Percentiles rank a stretch among this genome's conserved stretches.
Evolutionary conservation across 1,140 invertebrate species (phyloP).

Genomic region (Rhizoglyphus robini): DNA sequence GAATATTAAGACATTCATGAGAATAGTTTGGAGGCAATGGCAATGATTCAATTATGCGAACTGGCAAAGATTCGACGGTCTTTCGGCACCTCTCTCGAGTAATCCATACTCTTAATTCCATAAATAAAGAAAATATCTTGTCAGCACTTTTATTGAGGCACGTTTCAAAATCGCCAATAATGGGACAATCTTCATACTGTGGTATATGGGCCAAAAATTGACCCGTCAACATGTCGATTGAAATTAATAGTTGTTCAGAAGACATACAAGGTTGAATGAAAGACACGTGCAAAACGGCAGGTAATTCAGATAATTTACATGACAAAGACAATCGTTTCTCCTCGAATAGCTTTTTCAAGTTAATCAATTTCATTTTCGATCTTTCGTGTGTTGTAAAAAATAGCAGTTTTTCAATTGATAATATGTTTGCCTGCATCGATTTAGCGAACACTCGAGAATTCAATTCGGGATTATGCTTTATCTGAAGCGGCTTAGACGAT

Average conservation of each 20-base stretch:
- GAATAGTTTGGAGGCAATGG: conserved; percentile 43
- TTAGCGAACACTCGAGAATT: conserved; percentile 45
- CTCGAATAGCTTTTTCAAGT: conserved; percentile 62
- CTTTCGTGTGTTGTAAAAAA: conserved; percentile 93
- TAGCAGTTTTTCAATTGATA: conserved; percentile 86
- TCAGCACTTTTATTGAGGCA: conserved; percentile 61
- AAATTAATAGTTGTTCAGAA: conserved; percentile 76
- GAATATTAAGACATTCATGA: conserved; percentile 60
- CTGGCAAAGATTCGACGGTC: conserved; percentile 80
- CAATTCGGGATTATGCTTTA: conserved; percentile 73
- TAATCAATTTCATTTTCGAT: conserved; percentile 59
- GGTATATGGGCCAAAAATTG: conserved; percentile 74
- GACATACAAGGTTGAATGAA: conserved; percentile 70
- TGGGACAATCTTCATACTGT: conserved; percentile 52
- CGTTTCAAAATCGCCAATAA: conserved; percentile 65
- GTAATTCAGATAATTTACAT: conserved; percentile 60
- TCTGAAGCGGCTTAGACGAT: conserved; percentile 60
- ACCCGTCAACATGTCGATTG: conserved; percentile 87
- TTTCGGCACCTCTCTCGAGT: conserved; percentile 80
- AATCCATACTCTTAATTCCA: conserved; percentile 58
- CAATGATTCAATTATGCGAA: conserved; percentile 64
- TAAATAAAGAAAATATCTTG: conserved; percentile 35
- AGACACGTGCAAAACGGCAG: conserved; percentile 75
- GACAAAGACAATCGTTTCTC: conserved; percentile 41
- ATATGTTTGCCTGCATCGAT: conserved; percentile 48